Percentiles rank a stretch among this genome's conserved stretches.
Evolutionary conservation across 2,888 invertebrate species (phyloP).

Genomic region (Noctuana brunneofusca): DNA sequence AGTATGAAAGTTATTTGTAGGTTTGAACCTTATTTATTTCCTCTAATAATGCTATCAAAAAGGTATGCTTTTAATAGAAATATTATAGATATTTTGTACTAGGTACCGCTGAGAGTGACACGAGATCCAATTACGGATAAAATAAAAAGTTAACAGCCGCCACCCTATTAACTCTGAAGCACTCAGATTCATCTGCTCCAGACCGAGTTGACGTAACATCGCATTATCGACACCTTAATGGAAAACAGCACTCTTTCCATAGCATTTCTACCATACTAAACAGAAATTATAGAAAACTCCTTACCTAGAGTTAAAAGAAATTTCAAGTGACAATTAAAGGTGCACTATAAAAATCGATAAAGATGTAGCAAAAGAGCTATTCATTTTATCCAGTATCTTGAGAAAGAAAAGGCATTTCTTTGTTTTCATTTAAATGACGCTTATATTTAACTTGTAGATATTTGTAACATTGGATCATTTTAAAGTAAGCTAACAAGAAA

Average conservation of each 20-base stretch:
- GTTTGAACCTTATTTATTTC: not conserved
- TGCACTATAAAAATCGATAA: too few species aligned
- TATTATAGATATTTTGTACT: not conserved
- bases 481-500: too few species aligned
- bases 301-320: too few species aligned
- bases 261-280: not conserved
- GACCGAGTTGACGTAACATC: slow-evolving; percentile 26
- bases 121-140: slow-evolving; percentile 25
- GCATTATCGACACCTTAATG: slow-evolving; percentile 30
- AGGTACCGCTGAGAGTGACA: slow-evolving; percentile 9
- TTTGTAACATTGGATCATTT: too few species aligned
- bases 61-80: not conserved
- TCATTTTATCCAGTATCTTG: too few species aligned
- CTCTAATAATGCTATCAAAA: not conserved
- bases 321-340: too few species aligned
- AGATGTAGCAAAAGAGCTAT: too few species aligned
- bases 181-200: slow-evolving; percentile 28
- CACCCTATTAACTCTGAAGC: slow-evolving; percentile 24
- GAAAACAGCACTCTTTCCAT: slow-evolving; percentile 9
- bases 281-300: not conserved
- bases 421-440: too few species aligned
- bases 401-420: too few species aligned
- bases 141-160: slow-evolving; percentile 24
- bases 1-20: too few species aligned
- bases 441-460: too few species aligned